These are phyloP conservation scores for Dryobates pubescens DNA, from an alignment of 2,797 vertebrate genomes.

Conservation along the genomic window DNA sequence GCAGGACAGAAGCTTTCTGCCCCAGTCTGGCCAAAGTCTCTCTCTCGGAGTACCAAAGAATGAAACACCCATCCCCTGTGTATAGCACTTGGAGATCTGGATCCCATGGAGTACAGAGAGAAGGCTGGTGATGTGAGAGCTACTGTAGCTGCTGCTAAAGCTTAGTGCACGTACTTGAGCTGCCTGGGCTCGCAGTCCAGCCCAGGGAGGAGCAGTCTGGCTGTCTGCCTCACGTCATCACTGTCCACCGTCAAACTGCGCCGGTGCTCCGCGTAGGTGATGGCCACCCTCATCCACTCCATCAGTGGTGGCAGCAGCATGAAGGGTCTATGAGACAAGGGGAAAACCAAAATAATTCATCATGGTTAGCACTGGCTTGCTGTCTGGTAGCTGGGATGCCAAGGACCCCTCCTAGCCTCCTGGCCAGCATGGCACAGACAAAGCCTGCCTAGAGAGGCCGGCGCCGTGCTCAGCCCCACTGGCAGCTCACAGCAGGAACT, in stretches of 20 bases:
- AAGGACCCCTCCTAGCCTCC: rapidly evolving
- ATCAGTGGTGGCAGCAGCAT: slow-evolving; percentile 94
- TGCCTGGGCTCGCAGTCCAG: slow-evolving; percentile 97
- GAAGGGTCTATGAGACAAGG: slow-evolving; percentile 84
- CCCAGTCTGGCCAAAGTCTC: background rate
- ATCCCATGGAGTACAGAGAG: rapidly evolving
- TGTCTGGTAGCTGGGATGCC: background rate
- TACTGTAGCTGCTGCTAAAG: background rate
- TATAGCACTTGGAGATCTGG: rapidly evolving
- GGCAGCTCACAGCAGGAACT: background rate
- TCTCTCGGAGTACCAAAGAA: background rate
- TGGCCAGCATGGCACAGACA: rapidly evolving
- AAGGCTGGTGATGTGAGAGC: background rate
- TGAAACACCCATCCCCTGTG: rapidly evolving
- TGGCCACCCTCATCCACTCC: slow-evolving; percentile 99
- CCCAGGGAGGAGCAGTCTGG: slow-evolving; percentile 91
- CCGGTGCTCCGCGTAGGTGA: slow-evolving; percentile 95
- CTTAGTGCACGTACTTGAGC: slow-evolving; percentile 85
- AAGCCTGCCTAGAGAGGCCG: background rate
- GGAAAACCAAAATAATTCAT: background rate
- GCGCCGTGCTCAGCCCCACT: background rate
- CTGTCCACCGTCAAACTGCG: slow-evolving; percentile 94
- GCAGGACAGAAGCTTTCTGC: background rate
- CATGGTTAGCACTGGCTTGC: rapidly evolving
- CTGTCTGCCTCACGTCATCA: slow-evolving; percentile 93